Evolutionary conservation across 2,888 invertebrate genomes (phyloP), one percentile per base, ranked within the genome.

Genomic region (Lasioglossum morio): DNA sequence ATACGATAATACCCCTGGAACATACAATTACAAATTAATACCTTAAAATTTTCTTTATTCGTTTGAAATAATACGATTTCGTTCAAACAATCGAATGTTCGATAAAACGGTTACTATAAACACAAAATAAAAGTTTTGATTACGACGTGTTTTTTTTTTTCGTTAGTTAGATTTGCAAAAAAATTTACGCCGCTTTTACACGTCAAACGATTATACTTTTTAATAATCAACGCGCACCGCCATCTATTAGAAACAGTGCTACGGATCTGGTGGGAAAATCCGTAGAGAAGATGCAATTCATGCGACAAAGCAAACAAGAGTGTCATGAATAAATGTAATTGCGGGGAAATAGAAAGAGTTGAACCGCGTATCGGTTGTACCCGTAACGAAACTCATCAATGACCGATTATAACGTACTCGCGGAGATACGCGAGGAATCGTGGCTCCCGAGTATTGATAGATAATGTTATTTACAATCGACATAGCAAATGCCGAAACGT

Each of bases 1-100:
- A 89, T 84, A 94, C 91, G 84, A 94, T 91, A 83, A 94, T 92
- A 77, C 93, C 91, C 95, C 95, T 95, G 89, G 34, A 90, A 91
- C 81, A 46, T 10, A 37, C 7, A 27, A 43, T 43, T 3, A 23
- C 12, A 74, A 46, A 30, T 72, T 46, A 77, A 23, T 40, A 40
- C n/a, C 4, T 12, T 19, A 16, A 27, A 27, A 37, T 48, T 48
- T 16, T 27, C 4, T 46, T 23, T 76, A 37, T 69, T 30, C 37
- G 23, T 37, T 69, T 0, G 4, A 69, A 8, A 37, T 19, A 34
- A 34, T 30, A 34, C 1, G 4, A 69, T 23, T 23, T 69, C 10
- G 23, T 66, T 19, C 34, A 34, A 66, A 66, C 34, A 37, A 73
- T 73, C 34, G 73, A 34, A 34, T 7, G 34, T n/a, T 23, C 34